phyloP scores from a whole-genome alignment of 2,797 vertebrate genomes.

The Pyrocephalus nanus region DNA sequence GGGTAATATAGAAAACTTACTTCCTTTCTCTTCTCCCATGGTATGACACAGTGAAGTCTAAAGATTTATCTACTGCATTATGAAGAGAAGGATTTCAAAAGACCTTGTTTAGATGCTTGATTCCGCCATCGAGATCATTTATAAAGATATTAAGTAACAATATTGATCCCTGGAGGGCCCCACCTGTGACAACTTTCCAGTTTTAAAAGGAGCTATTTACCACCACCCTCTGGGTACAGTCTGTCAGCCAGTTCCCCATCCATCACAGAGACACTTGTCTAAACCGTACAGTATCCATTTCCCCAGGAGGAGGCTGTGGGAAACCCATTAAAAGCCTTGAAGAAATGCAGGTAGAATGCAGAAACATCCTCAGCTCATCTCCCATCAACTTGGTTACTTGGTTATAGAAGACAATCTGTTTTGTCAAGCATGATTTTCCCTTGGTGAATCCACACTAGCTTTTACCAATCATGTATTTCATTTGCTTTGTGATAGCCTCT shows the following conservation, averaged over 20 bases:
- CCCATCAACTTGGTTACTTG: neutral
- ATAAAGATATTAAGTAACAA: neutral
- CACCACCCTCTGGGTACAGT: neutral
- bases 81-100: neutral
- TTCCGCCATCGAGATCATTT: too few species aligned
- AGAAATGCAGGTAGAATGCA: neutral
- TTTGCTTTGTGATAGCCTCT: neutral
- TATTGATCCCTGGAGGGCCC: neutral
- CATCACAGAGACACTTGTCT: neutral
- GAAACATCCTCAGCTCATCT: too few species aligned
- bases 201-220: neutral
- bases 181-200: neutral
- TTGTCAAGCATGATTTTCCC: neutral
- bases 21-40: neutral
- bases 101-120: neutral
- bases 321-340: neutral
- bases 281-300: accelerated
- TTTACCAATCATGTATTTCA: neutral
- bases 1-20: neutral
- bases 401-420: neutral
- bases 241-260: neutral
- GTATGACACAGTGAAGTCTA: neutral
- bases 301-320: neutral
- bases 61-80: neutral
- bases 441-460: neutral